Evolutionary conservation across 2,888 invertebrate species (phyloP), one percentile per base, ranked within the genome.

Genomic region (Acrocera orbiculus): DNA sequence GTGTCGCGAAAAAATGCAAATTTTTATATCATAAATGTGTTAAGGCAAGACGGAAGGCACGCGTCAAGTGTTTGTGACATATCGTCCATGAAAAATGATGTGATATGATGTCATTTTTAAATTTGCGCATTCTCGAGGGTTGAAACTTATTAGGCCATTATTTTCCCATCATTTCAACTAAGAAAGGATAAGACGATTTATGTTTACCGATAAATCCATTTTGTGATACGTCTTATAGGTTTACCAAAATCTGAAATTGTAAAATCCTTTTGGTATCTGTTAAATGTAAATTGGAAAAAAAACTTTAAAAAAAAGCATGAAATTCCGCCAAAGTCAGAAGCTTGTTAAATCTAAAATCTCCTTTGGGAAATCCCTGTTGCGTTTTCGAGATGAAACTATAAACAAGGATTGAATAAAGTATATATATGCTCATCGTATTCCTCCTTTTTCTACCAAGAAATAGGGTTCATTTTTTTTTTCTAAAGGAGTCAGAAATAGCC

Each of bases 51-150:
- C 25, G 24, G 23, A 23, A 34, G 27, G 33, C 36, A 36, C 36
- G 32, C 36, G 36, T 31, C 36, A 36, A 36, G 31, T 36, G 36
- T 30, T 32, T 29, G 36, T 36, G 36, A 36, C 36, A 36, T 20
- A 32, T 36, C 32, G 30, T 20, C 32, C 29, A 32, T 36, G 36
- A 36, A 36, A 36, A 36, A 36, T 36, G 36, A 36, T 36, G 36
- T 36, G 36, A 36, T 26, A 26, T 20, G 26, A 36, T 36, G 36
- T 36, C 29, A 36, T 32, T 32, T 36, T 33, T 35, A 34, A 34
- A 34, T 28, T 34, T 34, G 29, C 24, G 29, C 20, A 13, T 16
- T 13, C 11, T n/a, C 20, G 27, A 15, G 27, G 11, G 5, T 24
- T 24, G 31, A 17, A 25, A 25, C 25, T 17, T 15, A 15, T 33